Evolutionary conservation across 2,888 invertebrate genomes (phyloP), one percentile per base, ranked within the genome.

Genomic region (Drosophila vallismaia): DNA sequence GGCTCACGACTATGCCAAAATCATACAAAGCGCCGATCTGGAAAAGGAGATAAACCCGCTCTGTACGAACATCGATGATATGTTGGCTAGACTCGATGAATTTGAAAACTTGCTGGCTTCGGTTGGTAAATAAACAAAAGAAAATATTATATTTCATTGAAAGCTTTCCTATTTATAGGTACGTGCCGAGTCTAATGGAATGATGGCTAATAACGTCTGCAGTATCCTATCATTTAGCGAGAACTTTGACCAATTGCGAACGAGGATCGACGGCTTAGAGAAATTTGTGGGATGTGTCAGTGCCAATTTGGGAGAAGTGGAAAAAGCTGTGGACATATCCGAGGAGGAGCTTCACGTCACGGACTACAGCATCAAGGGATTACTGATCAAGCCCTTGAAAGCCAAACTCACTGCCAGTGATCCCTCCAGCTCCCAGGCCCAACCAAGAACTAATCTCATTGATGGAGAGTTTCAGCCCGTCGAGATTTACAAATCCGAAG

Each of bases 61-160:
- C 24, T 94, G 94, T 89, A 93, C 93, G 85, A 93, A 93, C 62
- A 93, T 95, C 45, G 95, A 95, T 75, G 94, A 94, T 82, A 94
- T 95, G 94, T 88, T 94, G 52, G 94, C 94, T 0, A 92, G 95
- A 67, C 91, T 95, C 26, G 95, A 95, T 89, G 95, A 95, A 88
- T 92, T 94, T 71, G 93, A 94, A 73, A 94, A 94, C 75, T 92
- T 94, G 48, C 87, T 94, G 33, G 92, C 93, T 71, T 94, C 69
- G 92, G 92, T 76, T 51, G 38, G 78, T 48, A 28, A 12, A 12
- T 9, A 40, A 42, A 7, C 33, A 5, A 1, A 8, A 2, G 5
- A 1, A 19, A 19, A 24, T 3, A 29, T 28, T 28, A 24, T 0
- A 5, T 9, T 4, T 19, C 29, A 7, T n/a, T 24, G 1, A 12